Conservation (phyloP, 2,797 vertebrate species). For the Protonibea diacanthus region DNA sequence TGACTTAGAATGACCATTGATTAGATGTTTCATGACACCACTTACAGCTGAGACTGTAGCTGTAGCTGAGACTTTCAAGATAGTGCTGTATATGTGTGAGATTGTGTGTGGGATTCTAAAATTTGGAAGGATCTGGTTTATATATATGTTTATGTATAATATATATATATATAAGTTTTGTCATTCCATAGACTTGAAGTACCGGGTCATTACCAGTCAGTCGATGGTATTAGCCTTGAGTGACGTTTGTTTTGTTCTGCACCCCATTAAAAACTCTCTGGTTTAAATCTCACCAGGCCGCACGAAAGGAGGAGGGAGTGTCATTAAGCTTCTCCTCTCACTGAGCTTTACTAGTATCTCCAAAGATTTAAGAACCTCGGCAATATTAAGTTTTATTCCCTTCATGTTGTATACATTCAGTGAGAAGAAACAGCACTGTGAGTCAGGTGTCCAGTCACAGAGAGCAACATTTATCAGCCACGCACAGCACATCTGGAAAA, state of each 20-base stretch:
- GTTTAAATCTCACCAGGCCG: constrained; percentile 48
- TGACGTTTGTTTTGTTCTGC: constrained; percentile 47
- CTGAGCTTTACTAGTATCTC: constrained; percentile 48
- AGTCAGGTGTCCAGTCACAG: constrained; percentile 34
- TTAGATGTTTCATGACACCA: not conserved
- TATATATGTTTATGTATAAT: too few species aligned
- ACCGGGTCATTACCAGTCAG: constrained; percentile 35
- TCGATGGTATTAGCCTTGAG: constrained; percentile 46
- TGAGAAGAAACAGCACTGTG: constrained; percentile 18
- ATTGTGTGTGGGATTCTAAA: not conserved
- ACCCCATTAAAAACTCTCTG: constrained; percentile 43
- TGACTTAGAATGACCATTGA: not conserved
- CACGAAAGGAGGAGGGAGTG: constrained; percentile 32
- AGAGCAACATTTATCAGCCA: constrained; percentile 8
- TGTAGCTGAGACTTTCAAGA: not conserved
- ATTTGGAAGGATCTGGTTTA: not conserved
- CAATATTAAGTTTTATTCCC: constrained; percentile 59
- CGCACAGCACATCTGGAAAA: constrained; percentile 34
- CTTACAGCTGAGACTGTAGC: too few species aligned
- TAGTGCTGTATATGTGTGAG: not conserved
- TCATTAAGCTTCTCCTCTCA: constrained; percentile 41
- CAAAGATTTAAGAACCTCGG: constrained; percentile 59
- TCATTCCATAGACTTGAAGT: constrained; percentile 26
- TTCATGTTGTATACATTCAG: constrained; percentile 22
- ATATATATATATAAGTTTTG: not conserved